Evolutionary conservation across 92 coral and sea anemone species (phyloP).

Genomic region (Phenganax marumi): DNA sequence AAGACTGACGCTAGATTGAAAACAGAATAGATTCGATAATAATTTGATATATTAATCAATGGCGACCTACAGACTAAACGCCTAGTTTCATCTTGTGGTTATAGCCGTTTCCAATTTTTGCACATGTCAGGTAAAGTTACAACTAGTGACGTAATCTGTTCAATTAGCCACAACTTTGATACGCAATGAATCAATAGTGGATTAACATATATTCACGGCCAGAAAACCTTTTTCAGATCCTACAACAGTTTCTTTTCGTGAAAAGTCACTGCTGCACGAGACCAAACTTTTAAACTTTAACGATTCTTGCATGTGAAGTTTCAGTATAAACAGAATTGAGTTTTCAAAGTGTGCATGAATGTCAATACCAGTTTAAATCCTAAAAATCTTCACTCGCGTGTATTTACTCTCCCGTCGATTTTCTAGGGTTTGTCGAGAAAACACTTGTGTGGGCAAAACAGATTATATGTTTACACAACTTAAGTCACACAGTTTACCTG

Average conservation of each 20-base stretch:
- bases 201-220: no score
- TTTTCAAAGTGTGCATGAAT: background rate
- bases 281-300: background rate
- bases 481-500: no score
- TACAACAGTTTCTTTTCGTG: no score
- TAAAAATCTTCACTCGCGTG: background rate
- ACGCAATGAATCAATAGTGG: no score
- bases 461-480: slow-evolving; percentile 16
- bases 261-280: background rate
- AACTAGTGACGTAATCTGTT: slow-evolving; percentile 1
- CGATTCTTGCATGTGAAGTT: background rate
- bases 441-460: slow-evolving; percentile 4
- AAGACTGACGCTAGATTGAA: no score
- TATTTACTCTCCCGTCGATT: slow-evolving; percentile 9
- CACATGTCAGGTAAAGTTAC: background rate
- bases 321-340: background rate
- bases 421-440: background rate
- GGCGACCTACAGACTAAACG: no score
- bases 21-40: no score
- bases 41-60: no score
- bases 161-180: background rate
- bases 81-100: background rate
- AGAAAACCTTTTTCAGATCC: no score
- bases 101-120: background rate
- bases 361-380: slow-evolving; percentile 4